phyloP scores from a whole-genome alignment of 2,888 invertebrate genomes.

The Mythimna ferrago region DNA sequence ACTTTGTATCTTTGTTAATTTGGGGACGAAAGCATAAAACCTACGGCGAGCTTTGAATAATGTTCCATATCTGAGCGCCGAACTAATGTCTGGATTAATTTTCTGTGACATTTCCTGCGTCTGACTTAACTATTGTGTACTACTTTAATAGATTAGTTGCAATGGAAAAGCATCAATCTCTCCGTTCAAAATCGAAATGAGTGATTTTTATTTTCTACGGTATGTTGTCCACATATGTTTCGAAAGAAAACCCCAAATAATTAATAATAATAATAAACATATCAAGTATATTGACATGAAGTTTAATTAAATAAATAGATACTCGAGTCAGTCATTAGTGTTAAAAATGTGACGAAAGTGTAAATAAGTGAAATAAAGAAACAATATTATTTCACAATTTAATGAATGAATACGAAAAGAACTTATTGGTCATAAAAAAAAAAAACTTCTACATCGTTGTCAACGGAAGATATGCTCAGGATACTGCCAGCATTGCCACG shows the following conservation, averaged over 20 bases:
- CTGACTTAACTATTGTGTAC: conserved; percentile 44
- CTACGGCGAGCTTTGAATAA: conserved; percentile 70
- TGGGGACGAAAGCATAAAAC: conserved; percentile 75
- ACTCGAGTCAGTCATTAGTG: too few species aligned
- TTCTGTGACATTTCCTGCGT: conserved; percentile 76
- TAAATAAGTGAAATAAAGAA: too few species aligned
- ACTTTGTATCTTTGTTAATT: conserved; percentile 82
- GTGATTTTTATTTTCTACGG: conserved; percentile 1
- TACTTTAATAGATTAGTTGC: conserved; percentile 49
- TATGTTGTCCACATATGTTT: conserved; percentile 27
- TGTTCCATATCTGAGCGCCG: conserved; percentile 65
- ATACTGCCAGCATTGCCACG: too few species aligned
- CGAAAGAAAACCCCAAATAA: background rate
- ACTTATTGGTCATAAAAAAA: too few species aligned
- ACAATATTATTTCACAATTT: too few species aligned
- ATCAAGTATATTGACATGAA: too few species aligned
- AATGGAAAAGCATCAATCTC: conserved; percentile 54
- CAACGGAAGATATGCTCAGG: too few species aligned
- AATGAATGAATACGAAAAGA: too few species aligned
- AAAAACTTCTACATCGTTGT: too few species aligned
- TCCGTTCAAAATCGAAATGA: conserved; percentile 6
- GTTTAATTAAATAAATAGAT: too few species aligned
- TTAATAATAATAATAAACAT: background rate
- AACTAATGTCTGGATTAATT: conserved; percentile 77
- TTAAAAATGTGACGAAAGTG: too few species aligned